These are phyloP conservation scores for Chironomus tentans DNA, from an alignment of 2,888 invertebrate species.

Conservation along the genomic window DNA sequence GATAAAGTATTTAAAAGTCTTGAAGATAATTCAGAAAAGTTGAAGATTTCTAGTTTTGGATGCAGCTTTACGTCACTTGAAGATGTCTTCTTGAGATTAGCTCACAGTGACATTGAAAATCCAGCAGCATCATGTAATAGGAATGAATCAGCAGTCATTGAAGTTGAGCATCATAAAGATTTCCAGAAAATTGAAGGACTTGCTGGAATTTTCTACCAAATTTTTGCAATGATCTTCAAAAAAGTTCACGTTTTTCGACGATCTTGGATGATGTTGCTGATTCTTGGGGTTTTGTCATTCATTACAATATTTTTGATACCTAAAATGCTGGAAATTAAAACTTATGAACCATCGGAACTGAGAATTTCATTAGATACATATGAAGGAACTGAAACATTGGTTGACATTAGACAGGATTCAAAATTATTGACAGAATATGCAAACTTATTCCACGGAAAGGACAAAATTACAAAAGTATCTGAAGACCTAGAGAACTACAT, in stretches of 20 bases:
- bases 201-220: slow-evolving; percentile 34
- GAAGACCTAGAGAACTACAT: background rate
- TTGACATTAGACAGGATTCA: background rate
- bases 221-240: background rate
- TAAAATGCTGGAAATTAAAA: background rate
- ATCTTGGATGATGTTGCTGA: background rate
- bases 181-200: no score
- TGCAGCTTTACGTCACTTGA: slow-evolving; percentile 78
- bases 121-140: no score
- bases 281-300: background rate
- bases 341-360: background rate
- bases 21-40: slow-evolving; percentile 48
- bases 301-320: background rate
- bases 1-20: slow-evolving; percentile 59
- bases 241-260: background rate
- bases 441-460: background rate
- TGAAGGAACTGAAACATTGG: background rate
- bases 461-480: background rate
- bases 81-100: slow-evolving; percentile 76
- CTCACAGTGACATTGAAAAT: slow-evolving; percentile 42
- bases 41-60: slow-evolving; percentile 70
- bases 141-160: no score
- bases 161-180: no score
- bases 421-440: background rate
- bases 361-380: background rate